Evolutionary conservation across 1,140 invertebrate genomes (phyloP).

Genomic region (Nylanderia fulva): DNA sequence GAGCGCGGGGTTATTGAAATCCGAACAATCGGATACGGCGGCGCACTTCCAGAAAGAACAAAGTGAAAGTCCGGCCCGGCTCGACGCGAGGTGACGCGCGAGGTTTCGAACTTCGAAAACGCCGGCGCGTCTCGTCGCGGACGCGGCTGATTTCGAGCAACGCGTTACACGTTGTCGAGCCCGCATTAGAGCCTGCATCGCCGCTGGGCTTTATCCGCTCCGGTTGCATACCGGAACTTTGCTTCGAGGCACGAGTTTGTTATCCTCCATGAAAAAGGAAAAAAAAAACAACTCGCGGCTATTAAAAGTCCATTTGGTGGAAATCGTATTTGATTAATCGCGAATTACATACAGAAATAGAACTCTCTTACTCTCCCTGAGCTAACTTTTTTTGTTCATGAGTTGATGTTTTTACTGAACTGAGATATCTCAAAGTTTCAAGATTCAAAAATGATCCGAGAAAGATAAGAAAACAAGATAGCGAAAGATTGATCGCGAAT

Average conservation of each 20-base stretch:
- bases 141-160: slow-evolving; percentile 51
- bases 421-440: too few species aligned
- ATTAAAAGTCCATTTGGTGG: background rate
- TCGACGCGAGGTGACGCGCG: slow-evolving; percentile 57
- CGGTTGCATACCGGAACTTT: slow-evolving; percentile 23
- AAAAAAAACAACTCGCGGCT: background rate
- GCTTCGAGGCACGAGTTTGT: slow-evolving; percentile 37
- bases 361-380: background rate
- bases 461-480: background rate
- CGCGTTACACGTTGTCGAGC: slow-evolving; percentile 12
- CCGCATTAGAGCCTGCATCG: background rate
- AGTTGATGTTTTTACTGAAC: background rate
- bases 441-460: too few species aligned
- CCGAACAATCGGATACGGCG: slow-evolving; percentile 65
- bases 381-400: background rate
- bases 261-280: slow-evolving; percentile 23
- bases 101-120: slow-evolving; percentile 63
- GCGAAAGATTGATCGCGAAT: background rate
- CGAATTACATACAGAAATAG: background rate
- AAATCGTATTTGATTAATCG: background rate
- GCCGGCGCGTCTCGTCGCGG: slow-evolving; percentile 1
- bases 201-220: background rate
- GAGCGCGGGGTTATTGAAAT: slow-evolving; percentile 55
- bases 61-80: slow-evolving; percentile 67
- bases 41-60: slow-evolving; percentile 63